These are phyloP conservation scores for Sorex maritimensis DNA, from an alignment of 2,797 vertebrate species.

Conservation along the genomic window DNA sequence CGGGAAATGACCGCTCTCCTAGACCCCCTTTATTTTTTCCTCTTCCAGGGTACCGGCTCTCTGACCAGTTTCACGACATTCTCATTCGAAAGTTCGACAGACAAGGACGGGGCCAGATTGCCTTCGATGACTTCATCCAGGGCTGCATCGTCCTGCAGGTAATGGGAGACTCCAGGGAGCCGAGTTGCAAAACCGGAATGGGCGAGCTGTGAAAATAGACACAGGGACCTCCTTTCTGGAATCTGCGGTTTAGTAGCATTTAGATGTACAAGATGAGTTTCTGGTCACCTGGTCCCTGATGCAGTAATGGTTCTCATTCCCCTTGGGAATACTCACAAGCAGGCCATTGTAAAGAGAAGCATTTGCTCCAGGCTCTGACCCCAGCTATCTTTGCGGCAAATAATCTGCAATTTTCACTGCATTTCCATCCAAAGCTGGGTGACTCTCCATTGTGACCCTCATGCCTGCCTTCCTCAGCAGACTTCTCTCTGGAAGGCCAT, in stretches of 20 bases:
- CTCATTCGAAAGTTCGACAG: slow-evolving; percentile 99
- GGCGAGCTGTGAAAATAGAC: neutral
- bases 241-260: too few species aligned
- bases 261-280: neutral
- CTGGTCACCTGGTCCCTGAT: neutral
- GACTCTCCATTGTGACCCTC: neutral
- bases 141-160: slow-evolving; percentile 99
- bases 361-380: neutral
- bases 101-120: slow-evolving; percentile 97
- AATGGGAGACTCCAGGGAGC: slow-evolving; percentile 61
- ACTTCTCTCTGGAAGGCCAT: too few species aligned
- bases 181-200: neutral
- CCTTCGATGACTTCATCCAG: slow-evolving; percentile 99
- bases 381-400: neutral
- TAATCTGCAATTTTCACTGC: too few species aligned
- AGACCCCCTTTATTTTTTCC: slow-evolving; percentile 1
- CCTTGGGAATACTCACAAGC: neutral
- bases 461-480: neutral
- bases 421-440: neutral
- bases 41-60: slow-evolving; percentile 96
- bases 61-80: slow-evolving; percentile 97
- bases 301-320: neutral
- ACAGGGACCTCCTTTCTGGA: neutral
- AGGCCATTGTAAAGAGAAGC: neutral
- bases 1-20: neutral